phyloP scores from a whole-genome alignment of 2,113 vertebrate genomes.

The Calypte anna region DNA sequence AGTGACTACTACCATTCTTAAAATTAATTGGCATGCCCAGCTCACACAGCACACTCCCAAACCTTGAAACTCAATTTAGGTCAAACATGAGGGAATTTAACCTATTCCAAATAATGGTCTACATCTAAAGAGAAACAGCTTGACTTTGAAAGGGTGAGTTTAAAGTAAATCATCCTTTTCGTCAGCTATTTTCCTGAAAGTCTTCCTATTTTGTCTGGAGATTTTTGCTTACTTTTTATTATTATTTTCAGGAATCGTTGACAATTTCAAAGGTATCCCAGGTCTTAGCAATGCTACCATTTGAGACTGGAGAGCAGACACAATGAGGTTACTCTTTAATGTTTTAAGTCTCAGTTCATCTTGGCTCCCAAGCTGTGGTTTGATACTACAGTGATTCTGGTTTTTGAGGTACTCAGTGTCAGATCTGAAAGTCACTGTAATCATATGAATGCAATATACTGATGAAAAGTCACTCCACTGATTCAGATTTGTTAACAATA shows the following conservation, averaged over 20 bases:
- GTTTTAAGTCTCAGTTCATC: neutral
- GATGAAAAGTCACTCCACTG: neutral
- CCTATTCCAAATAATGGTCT: neutral
- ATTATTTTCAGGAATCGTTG: neutral
- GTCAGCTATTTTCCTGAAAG: neutral
- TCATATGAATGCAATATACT: neutral
- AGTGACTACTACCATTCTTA: neutral
- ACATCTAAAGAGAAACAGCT: neutral
- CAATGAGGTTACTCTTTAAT: neutral
- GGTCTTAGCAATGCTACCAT: neutral
- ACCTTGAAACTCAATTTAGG: neutral
- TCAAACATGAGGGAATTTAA: neutral
- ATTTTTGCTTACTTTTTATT: neutral
- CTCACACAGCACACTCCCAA: neutral
- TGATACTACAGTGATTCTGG: neutral
- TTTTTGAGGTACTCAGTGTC: neutral
- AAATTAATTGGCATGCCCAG: neutral
- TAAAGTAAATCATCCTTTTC: neutral
- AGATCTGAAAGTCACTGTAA: neutral
- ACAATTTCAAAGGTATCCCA: neutral
- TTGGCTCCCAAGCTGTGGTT: neutral
- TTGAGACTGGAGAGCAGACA: neutral
- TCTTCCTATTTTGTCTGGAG: slow-evolving; percentile 22
- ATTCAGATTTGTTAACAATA: neutral
- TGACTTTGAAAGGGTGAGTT: neutral